phyloP scores from a whole-genome alignment of 2,888 invertebrate genomes.

The Brachyptera putata region DNA sequence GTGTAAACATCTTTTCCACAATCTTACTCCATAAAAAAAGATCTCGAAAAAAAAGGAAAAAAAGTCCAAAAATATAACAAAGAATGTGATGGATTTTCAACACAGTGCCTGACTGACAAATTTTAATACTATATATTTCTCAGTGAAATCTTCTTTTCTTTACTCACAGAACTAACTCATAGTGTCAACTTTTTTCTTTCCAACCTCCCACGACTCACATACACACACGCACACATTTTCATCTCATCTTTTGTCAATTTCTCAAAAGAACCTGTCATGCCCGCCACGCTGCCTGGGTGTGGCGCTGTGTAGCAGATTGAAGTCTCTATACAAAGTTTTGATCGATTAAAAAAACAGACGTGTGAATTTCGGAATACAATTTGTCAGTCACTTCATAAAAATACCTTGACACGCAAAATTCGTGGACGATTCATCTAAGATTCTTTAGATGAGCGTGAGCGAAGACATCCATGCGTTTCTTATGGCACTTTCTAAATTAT shows the following conservation, averaged over 20 bases:
- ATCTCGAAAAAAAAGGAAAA: too few relatives aligned
- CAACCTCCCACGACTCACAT: too few relatives aligned
- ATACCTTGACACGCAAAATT: too few relatives aligned
- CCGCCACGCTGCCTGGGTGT: slow-evolving; percentile 7
- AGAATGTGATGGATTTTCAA: slow-evolving; percentile 27
- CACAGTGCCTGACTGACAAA: slow-evolving; percentile 19
- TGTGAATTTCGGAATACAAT: slow-evolving; percentile 4
- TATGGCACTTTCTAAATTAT: too few relatives aligned
- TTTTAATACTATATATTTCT: slow-evolving; percentile 19
- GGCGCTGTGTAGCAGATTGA: slow-evolving; percentile 10
- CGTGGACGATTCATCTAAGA: too few relatives aligned
- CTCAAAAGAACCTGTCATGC: slow-evolving; percentile 25
- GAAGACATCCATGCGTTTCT: too few relatives aligned
- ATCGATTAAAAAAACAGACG: slow-evolving; percentile 24
- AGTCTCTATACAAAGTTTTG: slow-evolving; percentile 22
- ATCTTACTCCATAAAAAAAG: too few relatives aligned
- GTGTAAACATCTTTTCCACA: too few relatives aligned
- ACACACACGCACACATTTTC: too few relatives aligned
- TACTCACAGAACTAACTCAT: slow-evolving; percentile 11
- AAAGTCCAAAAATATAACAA: too few relatives aligned
- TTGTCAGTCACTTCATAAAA: background rate
- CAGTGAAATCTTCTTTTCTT: slow-evolving; percentile 1
- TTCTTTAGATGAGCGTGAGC: too few relatives aligned
- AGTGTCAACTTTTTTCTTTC: slow-evolving; percentile 2
- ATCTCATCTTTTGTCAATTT: slow-evolving; percentile 24